Base-by-base conservation (phyloP, 2,797 vertebrate genomes). In the Morus bassanus region DNA sequence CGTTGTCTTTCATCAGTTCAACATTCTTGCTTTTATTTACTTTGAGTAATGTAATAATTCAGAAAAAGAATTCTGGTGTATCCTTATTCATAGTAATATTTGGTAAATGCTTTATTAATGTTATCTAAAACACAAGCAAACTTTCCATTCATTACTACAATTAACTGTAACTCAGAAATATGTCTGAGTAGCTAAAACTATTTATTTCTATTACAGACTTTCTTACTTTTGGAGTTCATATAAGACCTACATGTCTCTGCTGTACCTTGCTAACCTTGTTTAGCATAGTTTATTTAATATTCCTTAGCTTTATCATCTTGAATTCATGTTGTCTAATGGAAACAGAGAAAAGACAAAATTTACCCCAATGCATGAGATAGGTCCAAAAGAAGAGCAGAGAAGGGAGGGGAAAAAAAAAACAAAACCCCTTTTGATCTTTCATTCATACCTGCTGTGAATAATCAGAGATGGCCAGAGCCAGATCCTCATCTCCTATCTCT, bases 381-480 rank as follows among this genome's bases (percentile, higher is more conserved):
- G 5, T 57, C 22, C 17, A 21, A 83, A 37, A 69, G 4, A 70
- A 41, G 1, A 63, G 1, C 5, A 54, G 14, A 45, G 8, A 48
- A 48, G 4, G 5, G 7, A 17, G 11, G 1, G 2, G 3, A 1
- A 27, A 43, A 5, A 12, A 13, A 22, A 22, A 18, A 4, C 12
- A 19, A 16, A 27, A 21, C 8, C 2, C 2, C 6, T 35, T 83
- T 48, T 43, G 2, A 18, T 7, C 5, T 67, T 77, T 57, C 10
- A 27, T 57, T 84, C 6, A 72, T 9, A 18, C 1, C 31, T 45
- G 39, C 9, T 13, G 7, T 57, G 43, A 79, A 35, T 39, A 72
- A 28, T 33, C 8, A 60, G 19, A 63, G 22, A n/a, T 51, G 14
- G 7, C 14, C 11, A 50, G 21, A 59, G 14, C 5, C 3, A 41